Conservation (phyloP, 64 coral and sea anemone species). For the Stylophora pistillata region DNA sequence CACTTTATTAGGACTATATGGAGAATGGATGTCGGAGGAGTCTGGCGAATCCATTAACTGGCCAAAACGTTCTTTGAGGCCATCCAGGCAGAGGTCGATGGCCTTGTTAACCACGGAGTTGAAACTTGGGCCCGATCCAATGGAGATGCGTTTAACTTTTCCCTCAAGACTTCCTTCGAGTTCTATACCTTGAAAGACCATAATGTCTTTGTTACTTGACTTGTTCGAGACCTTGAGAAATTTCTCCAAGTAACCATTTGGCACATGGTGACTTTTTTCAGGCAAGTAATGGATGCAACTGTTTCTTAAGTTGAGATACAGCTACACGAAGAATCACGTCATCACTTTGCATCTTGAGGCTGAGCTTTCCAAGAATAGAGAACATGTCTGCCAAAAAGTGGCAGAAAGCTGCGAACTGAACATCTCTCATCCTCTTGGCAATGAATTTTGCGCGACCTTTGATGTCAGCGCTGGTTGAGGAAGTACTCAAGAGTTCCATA, state of each 20-base stretch:
- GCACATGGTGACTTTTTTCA: slow-evolving; percentile 17
- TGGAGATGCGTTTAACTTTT: background rate
- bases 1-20: background rate
- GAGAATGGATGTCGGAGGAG: background rate
- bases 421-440: background rate
- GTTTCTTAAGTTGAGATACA: slow-evolving; percentile 22
- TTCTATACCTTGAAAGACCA: background rate
- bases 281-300: slow-evolving; percentile 3
- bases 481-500: slow-evolving; percentile 51
- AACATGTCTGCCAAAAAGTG: slow-evolving; percentile 24
- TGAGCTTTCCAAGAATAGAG: background rate
- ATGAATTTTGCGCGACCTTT: slow-evolving; percentile 6
- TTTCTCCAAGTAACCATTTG: background rate
- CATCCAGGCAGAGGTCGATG: background rate
- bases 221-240: background rate
- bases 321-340: background rate
- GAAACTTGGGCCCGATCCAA: slow-evolving; percentile 5
- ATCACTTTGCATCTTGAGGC: slow-evolving; percentile 1
- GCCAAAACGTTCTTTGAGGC: slow-evolving; percentile 30
- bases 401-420: background rate
- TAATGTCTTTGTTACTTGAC: background rate
- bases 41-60: background rate
- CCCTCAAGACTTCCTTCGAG: slow-evolving; percentile 26
- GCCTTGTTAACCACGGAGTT: background rate
- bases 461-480: slow-evolving; percentile 16